Evolutionary conservation across 2,113 vertebrate genomes (phyloP).

Genomic region (Microtus ochrogaster): DNA sequence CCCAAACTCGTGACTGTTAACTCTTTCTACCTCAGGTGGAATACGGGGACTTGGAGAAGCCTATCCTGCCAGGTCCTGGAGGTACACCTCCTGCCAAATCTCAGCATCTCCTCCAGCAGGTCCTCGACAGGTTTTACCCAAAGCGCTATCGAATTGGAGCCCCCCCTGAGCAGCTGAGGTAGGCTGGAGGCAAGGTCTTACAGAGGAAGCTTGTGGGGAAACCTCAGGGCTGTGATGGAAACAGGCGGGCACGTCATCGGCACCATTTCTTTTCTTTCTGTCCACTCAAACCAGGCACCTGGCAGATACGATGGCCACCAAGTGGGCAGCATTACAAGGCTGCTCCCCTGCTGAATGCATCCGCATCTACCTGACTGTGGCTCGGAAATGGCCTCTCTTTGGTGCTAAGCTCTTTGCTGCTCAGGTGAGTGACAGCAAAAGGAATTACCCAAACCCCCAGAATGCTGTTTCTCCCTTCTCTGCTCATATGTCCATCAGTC

Average conservation of each 20-base stretch:
- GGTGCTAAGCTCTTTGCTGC: slow-evolving; percentile 95
- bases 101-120: slow-evolving; percentile 94
- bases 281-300: slow-evolving; percentile 87
- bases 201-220: not conserved
- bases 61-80: slow-evolving; percentile 86
- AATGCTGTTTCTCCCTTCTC: not conserved
- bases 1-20: not conserved
- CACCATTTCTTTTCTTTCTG: slow-evolving; percentile 42
- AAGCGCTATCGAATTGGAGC: slow-evolving; percentile 92
- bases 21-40: slow-evolving; percentile 90
- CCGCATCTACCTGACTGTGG: slow-evolving; percentile 96
- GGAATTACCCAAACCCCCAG: not conserved
- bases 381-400: slow-evolving; percentile 97
- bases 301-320: slow-evolving; percentile 90
- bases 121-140: slow-evolving; percentile 96
- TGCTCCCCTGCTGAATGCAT: slow-evolving; percentile 93
- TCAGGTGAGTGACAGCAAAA: slow-evolving; percentile 86
- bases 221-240: not conserved
- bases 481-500: not conserved
- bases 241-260: not conserved
- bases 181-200: slow-evolving; percentile 85
- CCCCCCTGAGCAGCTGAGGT: slow-evolving; percentile 94
- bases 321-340: slow-evolving; percentile 95
- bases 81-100: slow-evolving; percentile 89
- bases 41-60: slow-evolving; percentile 95